Conservation (phyloP, 2,797 vertebrate genomes). For the Anabacerthia variegaticeps region DNA sequence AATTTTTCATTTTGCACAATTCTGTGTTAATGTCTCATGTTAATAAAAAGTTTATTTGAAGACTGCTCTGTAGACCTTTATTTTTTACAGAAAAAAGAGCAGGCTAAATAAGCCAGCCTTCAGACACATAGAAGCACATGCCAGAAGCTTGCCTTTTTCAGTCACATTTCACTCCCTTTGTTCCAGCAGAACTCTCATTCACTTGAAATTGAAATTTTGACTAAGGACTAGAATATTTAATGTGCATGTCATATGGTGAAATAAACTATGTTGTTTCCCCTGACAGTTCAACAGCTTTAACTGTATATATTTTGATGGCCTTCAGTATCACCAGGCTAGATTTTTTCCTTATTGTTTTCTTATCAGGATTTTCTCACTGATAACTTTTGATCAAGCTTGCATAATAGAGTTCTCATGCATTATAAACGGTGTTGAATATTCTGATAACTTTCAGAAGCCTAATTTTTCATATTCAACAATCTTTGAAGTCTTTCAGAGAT, state of each 20-base stretch:
- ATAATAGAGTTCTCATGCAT: constrained; percentile 58
- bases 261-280: not conserved
- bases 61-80: not conserved
- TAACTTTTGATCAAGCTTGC: constrained; percentile 48
- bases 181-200: not conserved
- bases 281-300: constrained; percentile 14
- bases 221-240: not conserved
- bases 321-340: not conserved
- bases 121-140: not conserved
- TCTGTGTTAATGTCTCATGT: not conserved
- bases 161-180: not conserved
- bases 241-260: not conserved
- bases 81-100: not conserved
- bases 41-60: not conserved
- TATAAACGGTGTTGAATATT: constrained; percentile 59
- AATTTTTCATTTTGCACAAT: not conserved
- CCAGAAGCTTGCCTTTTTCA: not conserved
- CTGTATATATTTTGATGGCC: not conserved
- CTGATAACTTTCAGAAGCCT: constrained; percentile 45
- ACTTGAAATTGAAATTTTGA: not conserved
- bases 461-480: constrained; percentile 53
- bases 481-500: constrained; percentile 49
- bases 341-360: constrained; percentile 32
- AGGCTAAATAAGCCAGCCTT: not conserved
- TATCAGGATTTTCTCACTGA: not conserved